Evolutionary conservation across 2,797 vertebrate species (phyloP).

Genomic region (Scolopax rusticola): DNA sequence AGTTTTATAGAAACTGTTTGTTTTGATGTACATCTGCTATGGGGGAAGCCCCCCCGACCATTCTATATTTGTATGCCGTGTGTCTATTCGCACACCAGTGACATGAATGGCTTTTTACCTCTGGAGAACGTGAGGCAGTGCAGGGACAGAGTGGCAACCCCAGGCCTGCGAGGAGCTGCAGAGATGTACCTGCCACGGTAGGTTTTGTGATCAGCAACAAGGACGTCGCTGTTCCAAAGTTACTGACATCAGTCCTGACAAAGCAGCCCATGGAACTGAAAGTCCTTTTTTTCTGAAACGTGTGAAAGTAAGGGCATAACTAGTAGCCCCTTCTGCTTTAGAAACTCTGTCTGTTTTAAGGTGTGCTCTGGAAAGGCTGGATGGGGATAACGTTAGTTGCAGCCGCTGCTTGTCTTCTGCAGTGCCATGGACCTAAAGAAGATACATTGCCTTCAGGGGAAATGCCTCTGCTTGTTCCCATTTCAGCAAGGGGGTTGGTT

Average conservation of each 20-base stretch:
- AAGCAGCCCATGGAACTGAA: not conserved
- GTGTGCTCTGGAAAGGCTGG: not conserved
- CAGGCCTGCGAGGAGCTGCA: not conserved
- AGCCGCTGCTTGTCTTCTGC: not conserved
- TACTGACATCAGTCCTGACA: not conserved
- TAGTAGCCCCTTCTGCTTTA: not conserved
- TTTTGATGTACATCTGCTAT: not conserved
- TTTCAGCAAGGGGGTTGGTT: not conserved
- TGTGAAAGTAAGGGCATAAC: not conserved
- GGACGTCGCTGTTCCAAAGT: not conserved
- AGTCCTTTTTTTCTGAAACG: not conserved
- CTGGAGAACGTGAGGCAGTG: not conserved
- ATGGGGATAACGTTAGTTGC: too few species aligned
- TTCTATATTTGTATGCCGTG: not conserved
- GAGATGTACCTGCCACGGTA: not conserved
- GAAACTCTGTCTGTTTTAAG: not conserved
- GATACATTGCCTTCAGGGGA: too few species aligned
- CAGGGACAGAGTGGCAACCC: not conserved
- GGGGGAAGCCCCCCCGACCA: not conserved
- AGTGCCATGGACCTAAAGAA: not conserved
- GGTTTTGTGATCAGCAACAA: not conserved
- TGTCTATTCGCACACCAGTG: not conserved
- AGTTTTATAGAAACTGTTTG: not conserved
- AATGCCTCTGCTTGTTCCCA: not conserved
- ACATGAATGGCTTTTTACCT: not conserved